phyloP scores from a whole-genome alignment of 2,797 vertebrate genomes.

The Philypnodon macrostomus region DNA sequence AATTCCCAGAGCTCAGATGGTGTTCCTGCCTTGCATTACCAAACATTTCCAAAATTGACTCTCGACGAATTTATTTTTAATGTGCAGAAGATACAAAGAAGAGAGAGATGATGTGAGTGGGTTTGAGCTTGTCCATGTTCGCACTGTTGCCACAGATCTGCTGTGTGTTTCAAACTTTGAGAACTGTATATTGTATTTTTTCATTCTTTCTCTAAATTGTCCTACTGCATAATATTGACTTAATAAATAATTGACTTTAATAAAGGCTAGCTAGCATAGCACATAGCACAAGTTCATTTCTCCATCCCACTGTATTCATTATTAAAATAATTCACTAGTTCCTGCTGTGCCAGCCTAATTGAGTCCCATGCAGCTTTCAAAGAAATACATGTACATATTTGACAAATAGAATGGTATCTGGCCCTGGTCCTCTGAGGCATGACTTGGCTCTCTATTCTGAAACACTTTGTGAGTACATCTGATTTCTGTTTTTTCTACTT shows the following conservation, averaged over 20 bases:
- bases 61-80: constrained; percentile 84
- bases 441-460: constrained; percentile 60
- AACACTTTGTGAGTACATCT: constrained; percentile 52
- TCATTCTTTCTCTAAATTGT: constrained; percentile 9
- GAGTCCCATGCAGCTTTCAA: constrained; percentile 77
- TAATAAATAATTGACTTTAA: no score
- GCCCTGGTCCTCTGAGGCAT: constrained; percentile 64
- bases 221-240: constrained; percentile 35
- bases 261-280: constrained; percentile 46
- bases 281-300: constrained; percentile 70
- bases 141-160: not conserved
- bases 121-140: constrained; percentile 14
- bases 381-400: constrained; percentile 76
- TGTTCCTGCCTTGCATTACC: constrained; percentile 78
- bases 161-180: no score
- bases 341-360: constrained; percentile 78
- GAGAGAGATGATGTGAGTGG: constrained; percentile 45
- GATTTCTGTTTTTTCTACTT: constrained; percentile 63
- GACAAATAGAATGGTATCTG: constrained; percentile 77
- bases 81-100: constrained; percentile 72
- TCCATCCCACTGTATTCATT: constrained; percentile 74
- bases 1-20: constrained; percentile 78
- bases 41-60: constrained; percentile 83
- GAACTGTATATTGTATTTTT: no score
- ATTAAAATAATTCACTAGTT: constrained; percentile 80